A percentile compares a stretch with the other conserved stretches of the same genome.
phyloP scores from a whole-genome alignment of 2,113 vertebrate genomes.

The Salvator merianae region DNA sequence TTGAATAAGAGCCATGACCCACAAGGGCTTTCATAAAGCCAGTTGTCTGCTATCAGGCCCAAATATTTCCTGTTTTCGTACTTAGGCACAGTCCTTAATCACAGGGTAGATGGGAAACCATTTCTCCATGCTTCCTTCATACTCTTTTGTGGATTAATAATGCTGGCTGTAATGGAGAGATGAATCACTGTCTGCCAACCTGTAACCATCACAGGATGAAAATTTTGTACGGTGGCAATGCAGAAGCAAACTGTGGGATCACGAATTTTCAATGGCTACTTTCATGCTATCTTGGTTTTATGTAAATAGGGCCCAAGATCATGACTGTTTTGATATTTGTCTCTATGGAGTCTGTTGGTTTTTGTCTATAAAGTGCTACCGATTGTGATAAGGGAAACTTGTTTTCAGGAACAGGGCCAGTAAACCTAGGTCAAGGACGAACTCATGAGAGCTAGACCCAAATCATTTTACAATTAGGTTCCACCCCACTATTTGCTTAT shows the following conservation, averaged over 20 bases:
- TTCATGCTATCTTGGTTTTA: neutral
- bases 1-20: neutral
- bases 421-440: neutral
- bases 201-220: neutral
- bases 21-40: neutral
- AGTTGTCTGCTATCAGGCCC: neutral
- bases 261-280: neutral
- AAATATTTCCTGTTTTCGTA: neutral
- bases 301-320: neutral
- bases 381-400: neutral
- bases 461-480: neutral
- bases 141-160: neutral
- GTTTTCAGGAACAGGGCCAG: neutral
- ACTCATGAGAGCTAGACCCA: neutral
- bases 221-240: neutral
- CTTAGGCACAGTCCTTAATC: neutral
- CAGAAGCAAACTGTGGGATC: neutral
- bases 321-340: neutral
- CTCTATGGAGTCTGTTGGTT: neutral
- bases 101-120: neutral
- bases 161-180: neutral
- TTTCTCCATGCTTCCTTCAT: neutral
- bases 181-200: neutral
- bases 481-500: neutral
- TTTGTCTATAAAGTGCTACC: neutral